Evolutionary conservation across 1,140 invertebrate species (phyloP).

Genomic region (Lasaia peninsularis): DNA sequence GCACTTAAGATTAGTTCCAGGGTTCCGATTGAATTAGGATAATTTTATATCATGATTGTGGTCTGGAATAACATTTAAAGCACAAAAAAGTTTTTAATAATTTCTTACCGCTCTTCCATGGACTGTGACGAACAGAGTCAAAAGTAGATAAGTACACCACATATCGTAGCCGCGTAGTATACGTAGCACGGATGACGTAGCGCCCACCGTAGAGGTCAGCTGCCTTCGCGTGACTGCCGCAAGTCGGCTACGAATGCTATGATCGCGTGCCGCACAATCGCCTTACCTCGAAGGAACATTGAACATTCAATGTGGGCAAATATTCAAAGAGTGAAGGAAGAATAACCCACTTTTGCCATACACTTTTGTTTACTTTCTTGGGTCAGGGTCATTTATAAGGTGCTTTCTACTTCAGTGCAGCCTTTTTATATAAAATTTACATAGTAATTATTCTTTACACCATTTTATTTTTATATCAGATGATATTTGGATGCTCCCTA

Average conservation of each 20-base stretch:
- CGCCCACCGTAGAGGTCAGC: constrained; percentile 39
- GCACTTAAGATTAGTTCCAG: neutral
- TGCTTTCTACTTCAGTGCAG: neutral
- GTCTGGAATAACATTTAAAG: neutral
- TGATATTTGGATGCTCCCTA: too few relatives aligned
- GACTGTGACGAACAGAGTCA: constrained; percentile 57
- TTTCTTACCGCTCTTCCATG: constrained; percentile 72
- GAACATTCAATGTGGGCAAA: constrained; percentile 54
- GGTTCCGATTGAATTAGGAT: neutral
- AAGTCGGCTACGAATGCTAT: constrained; percentile 28
- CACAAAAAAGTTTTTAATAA: neutral
- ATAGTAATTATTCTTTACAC: neutral
- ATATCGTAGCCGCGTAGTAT: constrained; percentile 52
- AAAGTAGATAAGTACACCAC: constrained; percentile 56
- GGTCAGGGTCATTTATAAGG: constrained; percentile 26
- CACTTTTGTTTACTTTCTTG: constrained; percentile 31
- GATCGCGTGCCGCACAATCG: constrained; percentile 44
- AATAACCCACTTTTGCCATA: constrained; percentile 44
- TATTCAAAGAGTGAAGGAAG: constrained; percentile 50
- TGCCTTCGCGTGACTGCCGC: constrained; percentile 63
- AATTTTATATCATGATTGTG: neutral
- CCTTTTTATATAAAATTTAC: neutral
- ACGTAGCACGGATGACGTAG: constrained; percentile 39
- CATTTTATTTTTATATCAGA: too few relatives aligned
- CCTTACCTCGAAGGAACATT: constrained; percentile 42